Base-by-base conservation (phyloP, 64 coral and sea anemone genomes). In the Dendrophyllia cribrosa region DNA sequence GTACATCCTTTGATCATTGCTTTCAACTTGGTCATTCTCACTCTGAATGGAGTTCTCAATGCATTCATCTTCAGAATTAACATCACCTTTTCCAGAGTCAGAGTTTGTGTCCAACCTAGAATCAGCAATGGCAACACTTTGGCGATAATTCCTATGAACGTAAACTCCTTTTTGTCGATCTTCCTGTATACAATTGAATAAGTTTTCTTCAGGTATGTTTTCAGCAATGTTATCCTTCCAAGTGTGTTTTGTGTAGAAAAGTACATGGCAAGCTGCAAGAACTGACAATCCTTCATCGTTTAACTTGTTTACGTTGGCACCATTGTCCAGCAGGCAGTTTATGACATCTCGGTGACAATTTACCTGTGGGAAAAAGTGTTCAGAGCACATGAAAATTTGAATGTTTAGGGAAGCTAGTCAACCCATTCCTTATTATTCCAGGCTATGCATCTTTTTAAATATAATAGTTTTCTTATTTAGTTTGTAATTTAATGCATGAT, bases 161-260 rank as follows among this genome's bases (percentile, higher is more conserved):
- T 94, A 99, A 13, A 12, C 81, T 66, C 97, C 97, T 72, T 93
- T 99, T 51, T 93, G 94, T 45, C 61, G 2, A 79, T 94, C 94
- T 74, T 96, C 91, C 51, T 94, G 91, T 49, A 99, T 96, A 46
- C 87, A 93, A 16, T 99, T 99, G 64, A 99, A 96, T 34, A 99
- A 58, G 44, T 96, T 99, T 89, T 99, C 97, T 49, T 26, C 16
- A 25, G 88, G 87, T 22, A 96, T 90, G 68, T 76, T 94, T 72
- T 99, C 97, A 43, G 94, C 97, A 59, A 91, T 96, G 78, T 99
- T 99, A 59, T 99, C 94, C 88, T 99, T 99, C 97, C 97, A 99
- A 3, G 97, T 99, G 66, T 99, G 97, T 84, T 96, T 99, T 7
- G 97, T 99, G 43, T 99, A 99, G 83, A 99, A 99, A 14, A 99